These are phyloP conservation scores for Prunella strophiata DNA, from an alignment of 2,797 vertebrate species.

Conservation along the genomic window DNA sequence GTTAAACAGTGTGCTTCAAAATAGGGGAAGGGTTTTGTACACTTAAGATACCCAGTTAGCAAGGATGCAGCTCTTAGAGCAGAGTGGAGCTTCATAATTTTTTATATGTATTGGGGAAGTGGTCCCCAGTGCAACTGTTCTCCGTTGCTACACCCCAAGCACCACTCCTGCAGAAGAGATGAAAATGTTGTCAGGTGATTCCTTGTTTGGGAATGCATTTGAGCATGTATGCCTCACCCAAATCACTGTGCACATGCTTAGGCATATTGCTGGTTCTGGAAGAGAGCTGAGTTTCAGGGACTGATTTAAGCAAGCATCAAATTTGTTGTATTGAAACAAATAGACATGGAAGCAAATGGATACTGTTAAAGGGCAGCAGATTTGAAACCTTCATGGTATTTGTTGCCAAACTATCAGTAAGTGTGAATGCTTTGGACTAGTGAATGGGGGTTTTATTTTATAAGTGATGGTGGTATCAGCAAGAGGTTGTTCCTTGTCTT, in stretches of 20 bases:
- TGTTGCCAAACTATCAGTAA: neutral
- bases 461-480: neutral
- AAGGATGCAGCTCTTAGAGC: neutral
- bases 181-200: neutral
- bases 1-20: neutral
- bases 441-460: neutral
- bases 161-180: neutral
- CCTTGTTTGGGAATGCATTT: neutral
- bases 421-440: neutral
- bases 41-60: neutral
- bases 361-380: neutral
- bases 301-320: neutral
- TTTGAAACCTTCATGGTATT: neutral
- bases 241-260: neutral
- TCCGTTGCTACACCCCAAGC: neutral
- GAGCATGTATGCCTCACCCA: fast-evolving
- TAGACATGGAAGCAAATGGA: neutral
- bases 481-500: neutral
- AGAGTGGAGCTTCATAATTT: neutral
- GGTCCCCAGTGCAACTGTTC: neutral
- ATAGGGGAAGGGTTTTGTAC: neutral
- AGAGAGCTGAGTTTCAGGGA: neutral
- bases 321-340: neutral
- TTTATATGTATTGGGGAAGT: neutral
- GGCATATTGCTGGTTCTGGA: neutral